Evolutionary conservation across 2,113 vertebrate species (phyloP), one percentile per base, ranked within the genome.

Genomic region (Megaleporinus macrocephalus): DNA sequence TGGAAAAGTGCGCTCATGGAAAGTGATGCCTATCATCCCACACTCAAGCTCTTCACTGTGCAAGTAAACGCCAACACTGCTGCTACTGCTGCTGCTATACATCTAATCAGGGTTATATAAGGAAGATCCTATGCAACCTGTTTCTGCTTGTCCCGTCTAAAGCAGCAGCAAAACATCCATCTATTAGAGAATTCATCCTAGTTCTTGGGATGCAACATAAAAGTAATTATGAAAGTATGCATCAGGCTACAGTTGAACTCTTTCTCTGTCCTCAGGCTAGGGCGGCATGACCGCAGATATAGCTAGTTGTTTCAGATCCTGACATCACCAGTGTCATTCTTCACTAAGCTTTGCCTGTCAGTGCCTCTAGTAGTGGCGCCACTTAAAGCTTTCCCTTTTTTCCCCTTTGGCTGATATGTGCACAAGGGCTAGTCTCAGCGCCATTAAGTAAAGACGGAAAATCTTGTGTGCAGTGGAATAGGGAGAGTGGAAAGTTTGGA

Each of bases 401-500:
- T 33, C 27, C 53, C 14, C 41, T 24, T 36, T 70, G 66, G 33
- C 22, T 70, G 74, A 76, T 76, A 44, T 55, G 13, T 76, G 16
- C 59, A 57, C 29, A 53, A 74, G 55, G 51, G 33, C 29, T 22
- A 61, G 73, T 30, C 73, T 59, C 29, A 20, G 27, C 55, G 41
- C 12, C 73, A 22, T 65, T 62, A n/a, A 73, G 27, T 65, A 65
- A 65, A 74, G 79, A 74, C 29, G 70, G 57, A 73, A 73, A 63
- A 63, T 30, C n/a, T 7, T 73, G 49, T 26, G 1, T 76, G 59
- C 20, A 55, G 22, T 22, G 41, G 16, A 51, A 24, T n/a, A 70
- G 59, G 51, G 18, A 15, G 75, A 85, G 83, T 84, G 86, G 86
- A 84, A 88, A 84, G 63, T 84, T 24, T 73, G 12, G 10, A 59